Percentiles rank a stretch among this genome's conserved stretches.
phyloP scores from a whole-genome alignment of 2,797 vertebrate genomes.

The Platalea minor region DNA sequence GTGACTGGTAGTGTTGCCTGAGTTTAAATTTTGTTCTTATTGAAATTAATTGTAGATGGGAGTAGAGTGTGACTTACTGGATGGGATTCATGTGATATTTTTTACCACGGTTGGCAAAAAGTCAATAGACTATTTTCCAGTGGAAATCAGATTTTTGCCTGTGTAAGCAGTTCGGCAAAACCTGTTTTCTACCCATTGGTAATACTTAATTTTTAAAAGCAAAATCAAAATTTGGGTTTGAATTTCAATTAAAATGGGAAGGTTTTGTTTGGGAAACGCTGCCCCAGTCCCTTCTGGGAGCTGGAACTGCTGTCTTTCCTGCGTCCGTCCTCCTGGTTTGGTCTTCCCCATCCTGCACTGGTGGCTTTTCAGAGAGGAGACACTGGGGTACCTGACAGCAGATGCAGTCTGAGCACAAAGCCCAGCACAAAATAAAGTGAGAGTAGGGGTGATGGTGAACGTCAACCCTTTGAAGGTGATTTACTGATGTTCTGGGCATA shows the following conservation, averaged over 20 bases:
- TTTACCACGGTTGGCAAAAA: not conserved
- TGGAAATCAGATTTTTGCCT: not conserved
- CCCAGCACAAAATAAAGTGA: not conserved
- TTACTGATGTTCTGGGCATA: not conserved
- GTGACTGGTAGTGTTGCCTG: not conserved
- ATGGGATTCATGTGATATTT: not conserved
- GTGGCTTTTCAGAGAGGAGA: not conserved
- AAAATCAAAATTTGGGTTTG: not conserved
- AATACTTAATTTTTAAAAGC: not conserved
- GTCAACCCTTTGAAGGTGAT: not conserved
- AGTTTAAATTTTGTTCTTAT: not conserved
- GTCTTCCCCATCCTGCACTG: not conserved
- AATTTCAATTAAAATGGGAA: not conserved
- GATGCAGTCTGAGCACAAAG: not conserved
- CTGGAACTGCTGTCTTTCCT: not conserved
- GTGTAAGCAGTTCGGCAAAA: not conserved
- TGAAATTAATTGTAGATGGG: not conserved
- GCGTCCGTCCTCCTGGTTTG: not conserved
- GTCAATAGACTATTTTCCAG: not conserved
- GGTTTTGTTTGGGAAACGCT: not conserved
- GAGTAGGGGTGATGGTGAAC: not conserved
- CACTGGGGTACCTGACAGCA: not conserved
- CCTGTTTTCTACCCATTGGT: fast-evolving
- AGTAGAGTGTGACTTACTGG: not conserved
- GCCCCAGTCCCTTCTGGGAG: not conserved